These are phyloP conservation scores for Tetrax tetrax DNA, from an alignment of 2,113 vertebrate species.

Conservation along the genomic window DNA sequence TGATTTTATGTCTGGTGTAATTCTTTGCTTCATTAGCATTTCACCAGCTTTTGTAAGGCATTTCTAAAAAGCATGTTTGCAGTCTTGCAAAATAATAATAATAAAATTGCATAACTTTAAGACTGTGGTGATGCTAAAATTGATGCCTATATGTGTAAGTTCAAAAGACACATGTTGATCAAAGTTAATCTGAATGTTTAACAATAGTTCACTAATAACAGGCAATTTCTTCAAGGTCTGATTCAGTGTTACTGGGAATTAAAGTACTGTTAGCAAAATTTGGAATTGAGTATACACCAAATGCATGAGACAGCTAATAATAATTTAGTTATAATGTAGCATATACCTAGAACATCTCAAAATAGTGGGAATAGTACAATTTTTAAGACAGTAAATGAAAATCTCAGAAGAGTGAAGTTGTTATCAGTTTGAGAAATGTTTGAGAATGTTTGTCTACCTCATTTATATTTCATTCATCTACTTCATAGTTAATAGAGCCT, in stretches of 20 bases:
- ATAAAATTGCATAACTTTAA: neutral
- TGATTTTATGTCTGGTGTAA: constrained; percentile 21
- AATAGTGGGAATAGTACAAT: neutral
- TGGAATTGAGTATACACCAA: neutral
- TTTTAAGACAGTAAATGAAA: neutral
- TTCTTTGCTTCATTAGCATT: constrained; percentile 21
- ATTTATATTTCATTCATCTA: neutral
- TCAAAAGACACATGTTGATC: neutral
- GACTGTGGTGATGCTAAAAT: neutral
- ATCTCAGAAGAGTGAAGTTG: neutral
- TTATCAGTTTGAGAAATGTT: too few species aligned
- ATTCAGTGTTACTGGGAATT: neutral
- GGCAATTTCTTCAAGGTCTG: neutral
- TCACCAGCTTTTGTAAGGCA: neutral
- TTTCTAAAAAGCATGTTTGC: neutral
- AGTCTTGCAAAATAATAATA: neutral
- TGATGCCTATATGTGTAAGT: neutral
- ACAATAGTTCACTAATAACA: neutral
- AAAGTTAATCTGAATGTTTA: neutral
- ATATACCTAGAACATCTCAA: neutral
- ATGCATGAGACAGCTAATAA: neutral
- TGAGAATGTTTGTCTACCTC: neutral
- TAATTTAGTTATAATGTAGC: neutral
- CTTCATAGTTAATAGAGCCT: neutral
- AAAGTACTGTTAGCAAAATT: neutral